Evolutionary conservation across 2,113 vertebrate species (phyloP).

Genomic region (Tupaia chinensis): DNA sequence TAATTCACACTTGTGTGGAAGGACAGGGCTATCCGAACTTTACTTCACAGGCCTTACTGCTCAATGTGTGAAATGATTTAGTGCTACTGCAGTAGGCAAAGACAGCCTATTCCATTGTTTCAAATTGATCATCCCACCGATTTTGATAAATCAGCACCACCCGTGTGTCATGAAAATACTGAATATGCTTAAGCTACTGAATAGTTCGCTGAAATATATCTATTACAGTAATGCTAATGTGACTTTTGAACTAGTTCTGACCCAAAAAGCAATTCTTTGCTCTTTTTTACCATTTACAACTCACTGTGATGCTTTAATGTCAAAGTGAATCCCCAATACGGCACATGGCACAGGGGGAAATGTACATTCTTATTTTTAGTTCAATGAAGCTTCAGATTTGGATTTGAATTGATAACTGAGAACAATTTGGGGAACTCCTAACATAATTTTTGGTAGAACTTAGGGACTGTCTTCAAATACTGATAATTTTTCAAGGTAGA

Average conservation of each 20-base stretch:
- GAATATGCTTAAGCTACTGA: slow-evolving; percentile 70
- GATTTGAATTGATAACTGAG: not conserved
- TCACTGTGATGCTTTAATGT: slow-evolving; percentile 58
- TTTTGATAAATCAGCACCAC: slow-evolving; percentile 79
- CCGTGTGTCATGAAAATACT: slow-evolving; percentile 63
- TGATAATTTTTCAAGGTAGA: not conserved
- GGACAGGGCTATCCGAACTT: slow-evolving; percentile 14
- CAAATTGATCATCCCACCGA: slow-evolving; percentile 57
- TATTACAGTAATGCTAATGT: slow-evolving; percentile 48
- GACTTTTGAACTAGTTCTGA: slow-evolving; percentile 74
- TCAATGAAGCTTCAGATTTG: not conserved
- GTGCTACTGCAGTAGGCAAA: slow-evolving; percentile 60
- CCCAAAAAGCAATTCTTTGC: slow-evolving; percentile 60
- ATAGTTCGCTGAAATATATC: slow-evolving; percentile 67
- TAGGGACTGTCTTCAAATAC: not conserved
- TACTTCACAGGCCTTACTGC: slow-evolving; percentile 24
- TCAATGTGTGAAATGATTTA: slow-evolving; percentile 63
- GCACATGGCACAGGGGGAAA: not conserved
- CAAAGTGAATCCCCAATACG: slow-evolving; percentile 6
- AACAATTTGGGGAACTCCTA: not conserved
- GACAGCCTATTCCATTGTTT: slow-evolving; percentile 61
- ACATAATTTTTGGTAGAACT: slow-evolving; percentile 6
- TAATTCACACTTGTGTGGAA: slow-evolving; percentile 15
- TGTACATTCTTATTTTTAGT: not conserved
- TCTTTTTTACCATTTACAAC: slow-evolving; percentile 62